Conservation (phyloP, 2,888 invertebrate genomes). For the Acanthosepion esculentum region DNA sequence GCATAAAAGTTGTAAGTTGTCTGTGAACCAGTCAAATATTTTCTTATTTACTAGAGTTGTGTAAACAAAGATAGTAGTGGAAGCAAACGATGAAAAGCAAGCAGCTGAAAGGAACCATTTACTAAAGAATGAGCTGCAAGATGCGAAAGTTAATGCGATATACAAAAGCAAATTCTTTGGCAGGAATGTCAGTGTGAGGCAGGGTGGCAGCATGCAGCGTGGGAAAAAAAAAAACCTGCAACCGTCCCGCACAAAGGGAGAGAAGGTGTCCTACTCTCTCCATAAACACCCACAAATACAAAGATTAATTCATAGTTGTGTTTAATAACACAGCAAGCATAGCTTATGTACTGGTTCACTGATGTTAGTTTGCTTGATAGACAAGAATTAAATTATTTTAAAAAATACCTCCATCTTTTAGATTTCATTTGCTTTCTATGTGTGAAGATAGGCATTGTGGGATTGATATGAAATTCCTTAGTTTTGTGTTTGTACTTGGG, state of each 20-base stretch:
- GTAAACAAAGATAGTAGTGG: neutral
- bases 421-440: no score
- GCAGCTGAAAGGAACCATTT: neutral
- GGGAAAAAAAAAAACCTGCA: neutral
- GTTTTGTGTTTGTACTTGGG: no score
- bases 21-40: neutral
- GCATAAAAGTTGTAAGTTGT: neutral
- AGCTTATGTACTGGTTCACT: no score
- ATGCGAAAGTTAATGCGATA: neutral
- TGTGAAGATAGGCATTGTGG: no score
- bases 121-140: neutral
- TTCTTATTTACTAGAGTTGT: neutral
- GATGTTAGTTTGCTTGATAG: no score
- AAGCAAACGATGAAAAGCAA: neutral
- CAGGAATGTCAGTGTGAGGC: neutral
- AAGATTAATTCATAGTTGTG: neutral
- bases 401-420: no score
- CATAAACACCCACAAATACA: neutral
- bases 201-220: neutral
- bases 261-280: neutral
- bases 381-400: no score
- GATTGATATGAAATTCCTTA: no score
- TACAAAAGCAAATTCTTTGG: neutral
- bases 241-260: neutral
- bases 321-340: no score